These are phyloP conservation scores for Chauna torquata DNA, from an alignment of 2,113 vertebrate species.

Conservation along the genomic window DNA sequence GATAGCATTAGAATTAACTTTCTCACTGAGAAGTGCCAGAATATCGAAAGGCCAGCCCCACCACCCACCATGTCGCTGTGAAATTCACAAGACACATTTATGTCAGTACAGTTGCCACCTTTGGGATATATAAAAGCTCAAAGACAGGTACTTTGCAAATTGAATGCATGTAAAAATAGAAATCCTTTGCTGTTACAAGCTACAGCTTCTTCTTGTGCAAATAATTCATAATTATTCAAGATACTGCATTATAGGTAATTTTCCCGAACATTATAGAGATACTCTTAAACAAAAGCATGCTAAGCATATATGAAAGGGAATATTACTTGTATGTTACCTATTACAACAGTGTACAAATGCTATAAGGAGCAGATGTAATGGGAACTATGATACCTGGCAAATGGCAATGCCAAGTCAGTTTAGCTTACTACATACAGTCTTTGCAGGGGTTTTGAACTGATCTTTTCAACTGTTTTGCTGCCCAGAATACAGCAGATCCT, in stretches of 20 bases:
- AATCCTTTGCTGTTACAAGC: not conserved
- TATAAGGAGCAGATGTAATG: not conserved
- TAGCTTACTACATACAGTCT: not conserved
- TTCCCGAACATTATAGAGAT: not conserved
- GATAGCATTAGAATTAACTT: not conserved
- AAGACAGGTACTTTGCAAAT: not conserved
- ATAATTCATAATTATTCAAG: not conserved
- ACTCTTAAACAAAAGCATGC: not conserved
- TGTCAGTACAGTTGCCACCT: not conserved
- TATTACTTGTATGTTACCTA: not conserved
- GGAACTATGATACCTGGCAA: not conserved
- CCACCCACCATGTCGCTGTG: not conserved
- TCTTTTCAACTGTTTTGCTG: not conserved
- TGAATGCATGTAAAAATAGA: not conserved
- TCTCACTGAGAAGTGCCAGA: not conserved
- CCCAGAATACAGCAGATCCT: not conserved
- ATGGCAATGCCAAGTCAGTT: not conserved
- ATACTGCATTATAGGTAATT: not conserved
- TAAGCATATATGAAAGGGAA: not conserved
- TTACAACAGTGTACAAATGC: not conserved
- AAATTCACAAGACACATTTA: not conserved
- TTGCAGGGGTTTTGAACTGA: not conserved
- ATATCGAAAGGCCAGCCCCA: not conserved
- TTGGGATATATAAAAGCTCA: not conserved
- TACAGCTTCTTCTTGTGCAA: not conserved